Evolutionary conservation across 2,888 invertebrate genomes (phyloP), one percentile per base, ranked within the genome.

Genomic region (Mycalesis mineus): DNA sequence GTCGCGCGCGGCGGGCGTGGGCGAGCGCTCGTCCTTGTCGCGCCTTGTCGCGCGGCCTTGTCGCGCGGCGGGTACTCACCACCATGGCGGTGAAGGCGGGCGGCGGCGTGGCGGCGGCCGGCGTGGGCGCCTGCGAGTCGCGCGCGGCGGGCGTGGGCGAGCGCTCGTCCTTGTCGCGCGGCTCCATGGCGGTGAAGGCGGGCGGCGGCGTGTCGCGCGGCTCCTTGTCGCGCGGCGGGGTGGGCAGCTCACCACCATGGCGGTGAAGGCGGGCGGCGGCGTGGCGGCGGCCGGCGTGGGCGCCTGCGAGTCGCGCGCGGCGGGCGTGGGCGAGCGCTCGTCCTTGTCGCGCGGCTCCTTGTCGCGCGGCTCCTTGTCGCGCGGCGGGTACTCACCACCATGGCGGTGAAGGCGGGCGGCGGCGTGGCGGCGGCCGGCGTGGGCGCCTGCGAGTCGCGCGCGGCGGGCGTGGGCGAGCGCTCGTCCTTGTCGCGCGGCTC

Each of bases 151-250:
- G 70, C 53, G 68, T 67, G 50, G 69, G 68, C 54, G 68, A 68
- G 33, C 68, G 60, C 84, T 91, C 74, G 77, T 94, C 94, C 74
- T 95, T 95, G 68, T 78, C 77, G 60, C 74, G 5, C 22, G 2
- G n/a, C 67, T 71, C 40, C 65, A 75, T 44, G 68, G n/a, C n/a
- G n/a, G n/a, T n/a, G n/a, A n/a, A n/a, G n/a, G n/a, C n/a, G n/a
- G n/a, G n/a, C n/a, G n/a, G n/a, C n/a, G n/a, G n/a, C n/a, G n/a
- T n/a, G n/a, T 68, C 67, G 71, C 78, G 11, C 64, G 88, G 88
- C 64, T 97, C 90, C 53, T 97, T 93, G 88, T 97, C 97, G 51
- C 93, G 94, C 87, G 89, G 88, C 73, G 82, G 22, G 22, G 22
- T 5, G 3, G 22, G 22, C 15, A 76, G n/a, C 83, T 77, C 29